phyloP scores from a whole-genome alignment of 2,113 vertebrate species.

The Dermatemys mawii region DNA sequence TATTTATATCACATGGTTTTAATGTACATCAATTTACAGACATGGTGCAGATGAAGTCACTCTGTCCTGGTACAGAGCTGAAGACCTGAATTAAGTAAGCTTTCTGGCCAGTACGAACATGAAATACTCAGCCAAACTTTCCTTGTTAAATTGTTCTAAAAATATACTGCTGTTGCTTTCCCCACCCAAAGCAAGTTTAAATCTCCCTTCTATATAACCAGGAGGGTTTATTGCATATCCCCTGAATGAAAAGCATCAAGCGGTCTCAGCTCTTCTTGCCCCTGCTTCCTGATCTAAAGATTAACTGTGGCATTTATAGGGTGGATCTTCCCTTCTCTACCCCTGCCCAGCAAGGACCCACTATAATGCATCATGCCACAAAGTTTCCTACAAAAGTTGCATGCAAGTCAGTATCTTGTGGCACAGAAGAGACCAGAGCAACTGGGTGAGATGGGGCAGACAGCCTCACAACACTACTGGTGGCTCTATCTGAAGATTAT shows the following conservation, averaged over 20 bases:
- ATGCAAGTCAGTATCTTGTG: background rate
- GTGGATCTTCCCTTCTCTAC: background rate
- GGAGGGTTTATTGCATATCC: background rate
- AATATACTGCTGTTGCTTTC: background rate
- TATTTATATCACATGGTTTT: too few relatives aligned
- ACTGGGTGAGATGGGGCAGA: background rate
- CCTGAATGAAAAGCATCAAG: constrained; percentile 37
- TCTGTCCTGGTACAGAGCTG: background rate
- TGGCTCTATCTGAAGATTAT: background rate
- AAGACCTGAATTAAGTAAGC: background rate
- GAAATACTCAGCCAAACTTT: background rate
- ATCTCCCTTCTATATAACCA: background rate
- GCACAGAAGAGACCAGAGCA: background rate
- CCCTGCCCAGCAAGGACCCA: background rate
- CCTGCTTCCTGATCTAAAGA: background rate
- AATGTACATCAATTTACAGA: background rate
- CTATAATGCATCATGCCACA: fast-evolving
- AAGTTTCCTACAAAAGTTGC: background rate
- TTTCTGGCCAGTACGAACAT: background rate
- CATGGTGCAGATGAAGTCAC: background rate
- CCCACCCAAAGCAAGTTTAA: background rate
- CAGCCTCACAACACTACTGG: background rate
- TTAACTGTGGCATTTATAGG: fast-evolving
- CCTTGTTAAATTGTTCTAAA: background rate
- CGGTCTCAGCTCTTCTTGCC: constrained; percentile 23